Evolutionary conservation across 2,888 invertebrate genomes (phyloP).

Genomic region (Tridacna gigas): DNA sequence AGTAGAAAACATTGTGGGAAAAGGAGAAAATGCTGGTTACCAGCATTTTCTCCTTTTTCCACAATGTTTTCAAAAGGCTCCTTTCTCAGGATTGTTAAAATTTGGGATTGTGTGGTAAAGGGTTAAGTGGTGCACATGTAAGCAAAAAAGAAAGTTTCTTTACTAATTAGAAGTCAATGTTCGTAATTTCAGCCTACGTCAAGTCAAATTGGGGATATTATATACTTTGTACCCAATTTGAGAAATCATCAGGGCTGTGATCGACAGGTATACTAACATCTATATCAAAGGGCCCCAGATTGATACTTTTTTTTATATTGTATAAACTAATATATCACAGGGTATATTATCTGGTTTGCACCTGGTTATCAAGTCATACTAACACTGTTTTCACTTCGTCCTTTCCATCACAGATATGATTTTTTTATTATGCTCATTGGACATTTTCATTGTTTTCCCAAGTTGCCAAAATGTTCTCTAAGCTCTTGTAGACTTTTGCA

Average conservation of each 20-base stretch:
- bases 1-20: not conserved
- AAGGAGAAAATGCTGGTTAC: not conserved
- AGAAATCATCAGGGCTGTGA: conserved; percentile 27
- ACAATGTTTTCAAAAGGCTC: not conserved
- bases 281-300: conserved; percentile 6
- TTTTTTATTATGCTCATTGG: too few relatives aligned
- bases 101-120: not conserved
- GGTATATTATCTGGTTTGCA: too few relatives aligned
- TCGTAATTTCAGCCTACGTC: conserved; percentile 48
- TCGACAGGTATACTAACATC: not conserved
- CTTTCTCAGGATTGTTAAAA: not conserved
- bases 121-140: not conserved
- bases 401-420: too few relatives aligned
- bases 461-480: too few relatives aligned
- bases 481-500: too few relatives aligned
- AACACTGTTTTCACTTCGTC: too few relatives aligned
- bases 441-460: too few relatives aligned
- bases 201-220: conserved; percentile 45
- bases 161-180: not conserved
- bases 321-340: too few relatives aligned
- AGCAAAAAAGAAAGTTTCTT: not conserved
- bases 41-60: not conserved
- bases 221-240: conserved; percentile 61
- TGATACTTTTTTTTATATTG: not conserved
- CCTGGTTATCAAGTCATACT: too few relatives aligned